Percentiles rank a stretch among this genome's conserved stretches.
Evolutionary conservation across 2,888 invertebrate species (phyloP).

Genomic region (Odontocerum albicorne): DNA sequence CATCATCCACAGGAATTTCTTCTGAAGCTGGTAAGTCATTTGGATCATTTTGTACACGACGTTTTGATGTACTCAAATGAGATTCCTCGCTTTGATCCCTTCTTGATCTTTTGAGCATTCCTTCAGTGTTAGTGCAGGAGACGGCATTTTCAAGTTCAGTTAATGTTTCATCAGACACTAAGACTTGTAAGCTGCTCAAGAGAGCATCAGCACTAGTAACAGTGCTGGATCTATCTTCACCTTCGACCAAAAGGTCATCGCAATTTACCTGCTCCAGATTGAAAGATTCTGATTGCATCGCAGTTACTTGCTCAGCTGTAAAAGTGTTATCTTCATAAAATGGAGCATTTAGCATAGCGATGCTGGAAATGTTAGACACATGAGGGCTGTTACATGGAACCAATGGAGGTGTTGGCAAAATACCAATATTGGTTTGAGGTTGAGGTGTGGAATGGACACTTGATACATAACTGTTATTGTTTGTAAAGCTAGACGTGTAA

Average conservation of each 20-base stretch:
- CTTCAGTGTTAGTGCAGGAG: background rate
- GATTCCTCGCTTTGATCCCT: background rate
- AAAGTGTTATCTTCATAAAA: too few relatives aligned
- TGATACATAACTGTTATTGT: background rate
- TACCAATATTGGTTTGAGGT: background rate
- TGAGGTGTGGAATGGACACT: background rate
- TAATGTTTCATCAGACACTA: background rate
- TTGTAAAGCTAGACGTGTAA: background rate
- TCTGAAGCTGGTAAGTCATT: constrained; percentile 4
- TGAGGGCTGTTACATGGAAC: background rate
- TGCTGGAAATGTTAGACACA: too few relatives aligned
- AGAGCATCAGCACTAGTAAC: background rate
- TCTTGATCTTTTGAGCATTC: background rate
- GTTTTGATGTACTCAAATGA: background rate
- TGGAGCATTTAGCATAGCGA: too few relatives aligned
- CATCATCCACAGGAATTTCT: background rate
- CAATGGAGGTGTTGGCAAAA: background rate
- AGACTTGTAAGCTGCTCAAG: background rate
- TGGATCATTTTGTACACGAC: background rate
- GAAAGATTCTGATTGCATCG: too few relatives aligned
- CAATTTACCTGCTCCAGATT: background rate
- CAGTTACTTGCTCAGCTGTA: too few relatives aligned
- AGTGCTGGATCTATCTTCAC: background rate
- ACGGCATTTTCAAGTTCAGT: background rate
- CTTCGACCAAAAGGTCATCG: background rate